These are phyloP conservation scores for Engraulis encrasicolus DNA, from an alignment of 2,113 vertebrate species.

Conservation along the genomic window DNA sequence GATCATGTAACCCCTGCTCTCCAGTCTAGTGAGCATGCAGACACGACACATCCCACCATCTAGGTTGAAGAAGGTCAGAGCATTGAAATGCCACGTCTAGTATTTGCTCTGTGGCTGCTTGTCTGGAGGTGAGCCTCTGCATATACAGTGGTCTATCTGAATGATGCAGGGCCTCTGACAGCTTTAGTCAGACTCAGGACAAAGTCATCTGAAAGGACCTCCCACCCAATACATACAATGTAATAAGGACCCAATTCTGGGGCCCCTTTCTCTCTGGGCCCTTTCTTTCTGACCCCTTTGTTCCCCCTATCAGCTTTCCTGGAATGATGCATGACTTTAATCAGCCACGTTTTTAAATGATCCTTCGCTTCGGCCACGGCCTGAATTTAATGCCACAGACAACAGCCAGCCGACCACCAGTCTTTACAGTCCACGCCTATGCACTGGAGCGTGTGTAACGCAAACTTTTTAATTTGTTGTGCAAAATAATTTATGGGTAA, in stretches of 20 bases:
- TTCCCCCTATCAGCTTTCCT: no score
- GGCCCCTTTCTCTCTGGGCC: no score
- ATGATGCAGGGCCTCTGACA: no score
- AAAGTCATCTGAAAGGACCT: no score
- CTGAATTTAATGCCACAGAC: not conserved
- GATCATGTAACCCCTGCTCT: no score
- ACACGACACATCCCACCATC: not conserved
- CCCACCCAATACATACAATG: no score
- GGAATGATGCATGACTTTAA: constrained; percentile 8
- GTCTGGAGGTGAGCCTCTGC: no score
- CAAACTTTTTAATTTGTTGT: not conserved
- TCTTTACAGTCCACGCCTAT: not conserved
- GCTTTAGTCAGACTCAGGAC: no score
- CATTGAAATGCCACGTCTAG: not conserved
- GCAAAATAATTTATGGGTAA: not conserved
- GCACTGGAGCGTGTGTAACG: not conserved
- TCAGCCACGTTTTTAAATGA: not conserved
- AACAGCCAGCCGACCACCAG: no score
- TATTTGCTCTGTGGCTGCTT: not conserved
- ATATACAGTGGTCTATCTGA: no score
- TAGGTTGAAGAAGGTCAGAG: not conserved
- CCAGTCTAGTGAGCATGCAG: not conserved
- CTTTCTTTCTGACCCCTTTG: no score
- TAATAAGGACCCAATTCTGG: no score
- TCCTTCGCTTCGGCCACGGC: not conserved